Evolutionary conservation across 2,113 vertebrate genomes (phyloP).

Genomic region (Melanerpes aurifrons): DNA sequence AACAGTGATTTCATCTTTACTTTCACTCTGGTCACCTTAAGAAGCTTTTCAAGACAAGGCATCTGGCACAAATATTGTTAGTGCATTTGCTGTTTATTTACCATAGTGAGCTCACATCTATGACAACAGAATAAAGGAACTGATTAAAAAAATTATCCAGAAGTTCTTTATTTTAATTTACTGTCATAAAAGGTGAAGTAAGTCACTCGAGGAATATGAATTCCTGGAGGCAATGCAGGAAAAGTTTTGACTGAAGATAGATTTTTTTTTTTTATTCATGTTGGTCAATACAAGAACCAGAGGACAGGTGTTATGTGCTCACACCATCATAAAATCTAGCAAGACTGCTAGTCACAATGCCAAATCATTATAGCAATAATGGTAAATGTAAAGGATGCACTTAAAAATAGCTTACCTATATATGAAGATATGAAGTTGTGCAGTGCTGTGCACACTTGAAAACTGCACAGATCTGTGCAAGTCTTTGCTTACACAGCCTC

Average conservation of each 20-base stretch:
- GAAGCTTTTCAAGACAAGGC: neutral
- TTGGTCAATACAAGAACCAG: neutral
- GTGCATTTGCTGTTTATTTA: neutral
- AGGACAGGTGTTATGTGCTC: neutral
- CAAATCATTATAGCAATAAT: neutral
- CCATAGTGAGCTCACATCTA: neutral
- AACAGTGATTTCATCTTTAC: neutral
- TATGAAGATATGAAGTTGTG: neutral
- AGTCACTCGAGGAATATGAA: neutral
- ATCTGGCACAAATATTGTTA: neutral
- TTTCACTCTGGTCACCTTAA: neutral
- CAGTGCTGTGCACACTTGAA: neutral
- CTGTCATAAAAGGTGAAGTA: neutral
- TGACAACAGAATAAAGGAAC: neutral
- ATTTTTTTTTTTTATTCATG: neutral
- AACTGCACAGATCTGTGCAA: neutral
- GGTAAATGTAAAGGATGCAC: neutral
- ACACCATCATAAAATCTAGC: neutral
- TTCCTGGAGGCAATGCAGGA: neutral
- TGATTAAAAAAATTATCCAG: neutral
- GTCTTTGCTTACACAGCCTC: neutral
- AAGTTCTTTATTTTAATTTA: neutral
- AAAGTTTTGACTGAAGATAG: neutral
- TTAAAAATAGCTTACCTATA: neutral
- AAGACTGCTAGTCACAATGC: neutral